These are phyloP conservation scores for Sebastes kiyomatsui DNA, from an alignment of 2,797 vertebrate genomes.

Conservation along the genomic window DNA sequence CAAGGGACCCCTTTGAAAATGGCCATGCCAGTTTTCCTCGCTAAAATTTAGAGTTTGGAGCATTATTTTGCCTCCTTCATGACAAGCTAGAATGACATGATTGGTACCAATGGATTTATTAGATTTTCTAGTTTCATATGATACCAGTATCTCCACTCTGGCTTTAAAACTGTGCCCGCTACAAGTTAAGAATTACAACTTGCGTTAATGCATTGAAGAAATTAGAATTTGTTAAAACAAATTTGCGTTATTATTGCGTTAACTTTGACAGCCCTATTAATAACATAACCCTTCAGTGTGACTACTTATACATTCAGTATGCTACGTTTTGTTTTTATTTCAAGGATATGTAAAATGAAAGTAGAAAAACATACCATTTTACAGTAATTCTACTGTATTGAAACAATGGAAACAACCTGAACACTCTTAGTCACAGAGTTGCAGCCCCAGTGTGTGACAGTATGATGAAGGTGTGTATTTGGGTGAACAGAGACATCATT, in stretches of 20 bases:
- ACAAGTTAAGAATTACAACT: too few relatives aligned
- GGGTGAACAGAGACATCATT: neutral
- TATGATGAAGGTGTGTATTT: neutral
- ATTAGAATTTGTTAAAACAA: rapidly evolving
- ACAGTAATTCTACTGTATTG: neutral
- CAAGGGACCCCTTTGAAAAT: too few relatives aligned
- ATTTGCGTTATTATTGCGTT: too few relatives aligned
- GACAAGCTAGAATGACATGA: too few relatives aligned
- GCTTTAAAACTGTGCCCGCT: too few relatives aligned
- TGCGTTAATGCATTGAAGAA: too few relatives aligned
- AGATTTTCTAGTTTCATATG: too few relatives aligned
- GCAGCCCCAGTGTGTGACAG: neutral
- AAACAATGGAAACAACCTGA: neutral
- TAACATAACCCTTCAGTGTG: neutral
- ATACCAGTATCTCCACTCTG: too few relatives aligned
- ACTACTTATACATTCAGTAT: neutral
- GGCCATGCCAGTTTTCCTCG: too few relatives aligned
- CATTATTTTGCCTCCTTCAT: rapidly evolving
- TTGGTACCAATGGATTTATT: too few relatives aligned
- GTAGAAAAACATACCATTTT: neutral
- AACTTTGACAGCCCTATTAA: too few relatives aligned
- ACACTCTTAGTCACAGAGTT: neutral
- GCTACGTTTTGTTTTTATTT: neutral
- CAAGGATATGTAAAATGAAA: neutral
- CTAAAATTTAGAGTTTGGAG: too few relatives aligned